Evolutionary conservation across 2,888 invertebrate genomes (phyloP).

Genomic region (Leptarthrus brevirostris): DNA sequence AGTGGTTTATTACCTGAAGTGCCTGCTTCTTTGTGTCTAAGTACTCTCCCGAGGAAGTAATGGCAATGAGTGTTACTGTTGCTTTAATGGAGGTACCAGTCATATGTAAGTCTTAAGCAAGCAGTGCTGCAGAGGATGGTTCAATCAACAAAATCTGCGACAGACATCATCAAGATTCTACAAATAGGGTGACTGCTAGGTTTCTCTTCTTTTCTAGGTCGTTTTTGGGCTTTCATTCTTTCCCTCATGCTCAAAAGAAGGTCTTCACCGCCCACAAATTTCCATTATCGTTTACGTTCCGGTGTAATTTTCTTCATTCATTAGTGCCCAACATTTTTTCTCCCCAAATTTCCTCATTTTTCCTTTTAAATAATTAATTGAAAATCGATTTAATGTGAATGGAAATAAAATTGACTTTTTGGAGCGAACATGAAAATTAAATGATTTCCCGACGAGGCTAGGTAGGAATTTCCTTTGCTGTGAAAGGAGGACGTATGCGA

Average conservation of each 20-base stretch:
- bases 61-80: conserved; percentile 3
- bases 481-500: not conserved
- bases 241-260: no score
- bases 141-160: conserved; percentile 10
- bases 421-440: conserved; percentile 3
- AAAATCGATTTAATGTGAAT: conserved; percentile 38
- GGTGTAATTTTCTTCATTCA: not conserved
- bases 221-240: not conserved
- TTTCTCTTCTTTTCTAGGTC: not conserved
- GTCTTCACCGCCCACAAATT: not conserved
- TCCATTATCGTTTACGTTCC: not conserved
- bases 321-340: not conserved
- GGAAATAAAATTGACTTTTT: conserved; percentile 17
- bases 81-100: not conserved
- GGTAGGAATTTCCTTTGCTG: not conserved
- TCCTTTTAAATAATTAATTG: conserved; percentile 43
- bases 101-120: not conserved
- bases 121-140: not conserved
- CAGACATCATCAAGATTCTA: no score
- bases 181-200: not conserved
- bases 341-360: conserved; percentile 12
- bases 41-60: conserved; percentile 1
- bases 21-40: conserved; percentile 4
- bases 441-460: not conserved
- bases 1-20: conserved; percentile 27